Base-by-base conservation (phyloP, 2,113 vertebrate genomes). In the Brienomyrus longianalis region DNA sequence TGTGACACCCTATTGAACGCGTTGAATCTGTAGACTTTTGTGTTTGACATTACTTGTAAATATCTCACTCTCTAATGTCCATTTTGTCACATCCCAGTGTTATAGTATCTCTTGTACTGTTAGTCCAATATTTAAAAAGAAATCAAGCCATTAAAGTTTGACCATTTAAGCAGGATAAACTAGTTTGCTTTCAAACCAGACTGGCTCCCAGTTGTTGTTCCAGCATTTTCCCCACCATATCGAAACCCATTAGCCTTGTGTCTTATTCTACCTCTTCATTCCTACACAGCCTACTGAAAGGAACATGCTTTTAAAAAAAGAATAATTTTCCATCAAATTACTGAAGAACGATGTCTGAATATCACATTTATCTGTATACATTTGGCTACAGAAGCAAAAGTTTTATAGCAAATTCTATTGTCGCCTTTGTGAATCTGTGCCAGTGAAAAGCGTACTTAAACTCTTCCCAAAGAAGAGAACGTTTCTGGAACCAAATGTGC, bases 261-360 rank as follows among this genome's bases (percentile, higher is more conserved):
- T 77, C 21, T 77, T 48, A 52, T 17, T 89, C 66, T 89, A 89
- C 66, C 48, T 77, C 88, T 50, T 88, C 87, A 52, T 80, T 89
- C 23, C 3, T 31, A 77, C 47, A 10, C n/a, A 48, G 19, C n/a
- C 66, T 52, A 17, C 47, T 89, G 47, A 39, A 5, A 54, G 10
- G 27, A 51, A 66, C 17, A 43, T n/a, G 17, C 43, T 15, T 50
- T 43, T 3, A 1, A 54, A 56, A 10, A 23, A 45, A 1, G 21
- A 48, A 50, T 6, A 15, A 19, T 31, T 83, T 51, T 62, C 86
- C 31, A 15, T 74, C 21, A 43, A 66, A 47, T 47, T 27, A 48
- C 45, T 35, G 45, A 70, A n/a, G 17, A 85, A 85, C 9, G 1
- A 50, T 43, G 15, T 85, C n/a, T 48, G 47, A 85, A 47, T 48